These are phyloP conservation scores for Mormyrops boulengeri DNA, from an alignment of 2,797 vertebrate species.

Conservation along the genomic window DNA sequence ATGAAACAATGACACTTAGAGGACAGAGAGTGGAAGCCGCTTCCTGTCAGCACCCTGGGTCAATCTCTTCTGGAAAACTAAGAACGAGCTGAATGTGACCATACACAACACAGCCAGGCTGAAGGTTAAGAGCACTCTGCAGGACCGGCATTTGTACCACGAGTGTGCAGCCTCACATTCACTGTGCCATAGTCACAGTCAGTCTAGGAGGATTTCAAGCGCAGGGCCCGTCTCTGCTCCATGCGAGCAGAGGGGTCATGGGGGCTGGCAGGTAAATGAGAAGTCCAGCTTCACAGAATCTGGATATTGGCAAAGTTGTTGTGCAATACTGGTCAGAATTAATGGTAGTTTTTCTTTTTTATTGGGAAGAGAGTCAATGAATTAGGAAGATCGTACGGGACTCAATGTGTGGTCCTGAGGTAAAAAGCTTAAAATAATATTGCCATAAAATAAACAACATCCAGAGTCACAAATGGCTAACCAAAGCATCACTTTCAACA, in stretches of 20 bases:
- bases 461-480: neutral
- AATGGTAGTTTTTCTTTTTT: neutral
- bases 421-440: constrained; percentile 6
- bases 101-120: neutral
- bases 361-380: neutral
- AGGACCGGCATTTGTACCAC: neutral
- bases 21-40: neutral
- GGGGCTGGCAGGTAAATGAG: neutral
- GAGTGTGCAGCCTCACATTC: neutral
- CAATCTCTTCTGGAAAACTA: neutral
- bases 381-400: neutral
- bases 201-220: neutral
- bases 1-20: neutral
- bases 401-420: neutral
- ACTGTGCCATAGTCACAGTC: neutral
- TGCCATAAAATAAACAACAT: neutral
- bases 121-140: neutral
- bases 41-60: neutral
- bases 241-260: neutral
- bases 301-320: neutral
- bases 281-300: neutral
- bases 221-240: neutral
- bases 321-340: neutral
- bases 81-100: neutral
- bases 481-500: neutral